Conservation (phyloP, 2,888 invertebrate species). For the Eilema griseolum region DNA sequence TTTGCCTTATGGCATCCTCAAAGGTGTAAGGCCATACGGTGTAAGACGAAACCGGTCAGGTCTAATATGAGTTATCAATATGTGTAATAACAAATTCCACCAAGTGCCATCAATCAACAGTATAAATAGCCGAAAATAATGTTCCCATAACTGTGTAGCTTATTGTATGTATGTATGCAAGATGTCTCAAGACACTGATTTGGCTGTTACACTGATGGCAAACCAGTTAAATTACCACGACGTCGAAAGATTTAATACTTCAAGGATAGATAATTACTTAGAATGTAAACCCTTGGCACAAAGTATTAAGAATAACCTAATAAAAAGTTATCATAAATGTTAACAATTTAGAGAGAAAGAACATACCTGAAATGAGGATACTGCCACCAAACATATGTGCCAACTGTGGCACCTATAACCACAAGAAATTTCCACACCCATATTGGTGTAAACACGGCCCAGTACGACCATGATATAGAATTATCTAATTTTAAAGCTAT, state of each 20-base stretch:
- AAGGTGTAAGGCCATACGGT: too few species aligned
- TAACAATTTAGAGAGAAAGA: not conserved
- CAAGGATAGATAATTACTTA: not conserved
- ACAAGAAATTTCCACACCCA: slow-evolving; percentile 99
- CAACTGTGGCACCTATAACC: slow-evolving; percentile 95
- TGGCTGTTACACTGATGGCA: not conserved
- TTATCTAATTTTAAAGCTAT: slow-evolving; percentile 96
- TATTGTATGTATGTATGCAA: not conserved
- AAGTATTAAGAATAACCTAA: not conserved
- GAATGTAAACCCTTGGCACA: not conserved
- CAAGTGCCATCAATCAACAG: too few species aligned
- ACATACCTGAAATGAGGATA: slow-evolving; percentile 96
- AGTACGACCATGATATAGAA: slow-evolving; percentile 96
- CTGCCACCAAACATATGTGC: slow-evolving; percentile 98
- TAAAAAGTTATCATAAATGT: not conserved
- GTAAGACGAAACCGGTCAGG: too few species aligned
- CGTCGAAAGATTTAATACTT: not conserved
- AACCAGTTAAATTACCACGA: not conserved
- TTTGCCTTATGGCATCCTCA: too few species aligned
- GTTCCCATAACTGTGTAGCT: not conserved
- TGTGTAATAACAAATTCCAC: too few species aligned
- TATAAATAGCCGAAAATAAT: too few species aligned
- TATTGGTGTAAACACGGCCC: slow-evolving; percentile 98
- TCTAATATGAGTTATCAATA: too few species aligned
- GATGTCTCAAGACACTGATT: not conserved